Conservation (phyloP, 2,888 invertebrate genomes). For the Luffia ferchaultella region DNA sequence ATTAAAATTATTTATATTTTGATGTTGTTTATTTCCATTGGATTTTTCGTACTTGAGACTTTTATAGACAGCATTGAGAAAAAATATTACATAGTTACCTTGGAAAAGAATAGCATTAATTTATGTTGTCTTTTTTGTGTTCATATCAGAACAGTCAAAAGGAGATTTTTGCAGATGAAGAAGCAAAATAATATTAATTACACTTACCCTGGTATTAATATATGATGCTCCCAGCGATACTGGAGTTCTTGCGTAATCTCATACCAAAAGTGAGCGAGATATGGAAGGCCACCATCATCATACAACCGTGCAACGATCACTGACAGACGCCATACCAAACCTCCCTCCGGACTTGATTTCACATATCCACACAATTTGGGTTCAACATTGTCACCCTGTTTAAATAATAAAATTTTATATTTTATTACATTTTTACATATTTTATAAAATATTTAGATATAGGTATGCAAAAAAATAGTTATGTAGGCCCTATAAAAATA, state of each 20-base stretch:
- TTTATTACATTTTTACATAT: slow-evolving; percentile 2
- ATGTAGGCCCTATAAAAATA: no score
- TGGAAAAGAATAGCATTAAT: no score
- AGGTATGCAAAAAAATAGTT: neutral
- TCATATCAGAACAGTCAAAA: no score
- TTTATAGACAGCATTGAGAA: no score
- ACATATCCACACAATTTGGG: slow-evolving; percentile 59
- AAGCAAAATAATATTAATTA: slow-evolving; percentile 1
- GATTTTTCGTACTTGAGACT: no score
- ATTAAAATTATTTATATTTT: no score
- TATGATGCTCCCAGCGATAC: slow-evolving; percentile 85
- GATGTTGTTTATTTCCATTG: no score
- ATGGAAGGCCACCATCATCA: slow-evolving; percentile 78
- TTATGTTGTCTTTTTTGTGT: no score
- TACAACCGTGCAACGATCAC: slow-evolving; percentile 77
- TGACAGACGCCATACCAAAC: slow-evolving; percentile 83
- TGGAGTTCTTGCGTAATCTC: slow-evolving; percentile 92
- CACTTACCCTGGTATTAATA: slow-evolving; percentile 84
- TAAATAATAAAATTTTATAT: neutral
- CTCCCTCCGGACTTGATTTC: slow-evolving; percentile 81
- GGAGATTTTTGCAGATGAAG: no score
- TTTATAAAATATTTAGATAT: slow-evolving; percentile 2
- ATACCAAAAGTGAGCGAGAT: slow-evolving; percentile 92
- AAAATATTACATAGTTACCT: no score
- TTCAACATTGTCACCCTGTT: slow-evolving; percentile 32